A percentile compares a stretch with the other conserved stretches of the same genome.
These are phyloP conservation scores for Murina feae DNA, from an alignment of 2,113 vertebrate species.

Conservation along the genomic window DNA sequence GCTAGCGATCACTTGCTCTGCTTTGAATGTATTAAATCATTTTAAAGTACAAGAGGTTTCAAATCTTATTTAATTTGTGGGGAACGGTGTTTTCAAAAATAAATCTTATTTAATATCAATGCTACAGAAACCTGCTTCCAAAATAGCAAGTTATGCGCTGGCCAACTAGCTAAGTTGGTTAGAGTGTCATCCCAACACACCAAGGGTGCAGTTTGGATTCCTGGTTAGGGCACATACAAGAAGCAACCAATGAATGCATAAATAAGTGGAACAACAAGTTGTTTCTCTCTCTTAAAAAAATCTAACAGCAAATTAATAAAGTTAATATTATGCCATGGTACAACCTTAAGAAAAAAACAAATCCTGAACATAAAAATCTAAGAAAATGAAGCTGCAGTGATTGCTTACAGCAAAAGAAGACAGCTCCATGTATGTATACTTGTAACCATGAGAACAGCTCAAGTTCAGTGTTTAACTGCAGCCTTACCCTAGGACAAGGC, in stretches of 20 bases:
- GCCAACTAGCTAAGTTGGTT: background rate
- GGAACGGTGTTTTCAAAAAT: background rate
- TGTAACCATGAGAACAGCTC: background rate
- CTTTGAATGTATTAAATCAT: background rate
- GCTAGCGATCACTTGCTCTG: background rate
- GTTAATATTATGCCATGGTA: background rate
- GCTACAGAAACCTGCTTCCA: background rate
- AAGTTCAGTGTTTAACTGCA: background rate
- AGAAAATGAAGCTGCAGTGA: background rate
- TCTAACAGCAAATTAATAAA: background rate
- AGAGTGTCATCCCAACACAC: no score
- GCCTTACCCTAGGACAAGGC: background rate
- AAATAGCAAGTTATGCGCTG: background rate
- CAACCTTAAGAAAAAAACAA: background rate
- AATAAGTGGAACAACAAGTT: background rate
- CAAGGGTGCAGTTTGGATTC: background rate
- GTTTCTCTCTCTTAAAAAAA: background rate
- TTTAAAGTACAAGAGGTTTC: background rate
- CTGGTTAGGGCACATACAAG: background rate
- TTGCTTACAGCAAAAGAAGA: background rate
- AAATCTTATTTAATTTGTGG: background rate
- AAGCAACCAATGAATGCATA: background rate
- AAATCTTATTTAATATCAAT: background rate
- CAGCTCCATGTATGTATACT: fast-evolving
- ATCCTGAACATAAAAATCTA: background rate